Evolutionary conservation across 2,888 invertebrate genomes (phyloP).

Genomic region (Aphodius granarius): DNA sequence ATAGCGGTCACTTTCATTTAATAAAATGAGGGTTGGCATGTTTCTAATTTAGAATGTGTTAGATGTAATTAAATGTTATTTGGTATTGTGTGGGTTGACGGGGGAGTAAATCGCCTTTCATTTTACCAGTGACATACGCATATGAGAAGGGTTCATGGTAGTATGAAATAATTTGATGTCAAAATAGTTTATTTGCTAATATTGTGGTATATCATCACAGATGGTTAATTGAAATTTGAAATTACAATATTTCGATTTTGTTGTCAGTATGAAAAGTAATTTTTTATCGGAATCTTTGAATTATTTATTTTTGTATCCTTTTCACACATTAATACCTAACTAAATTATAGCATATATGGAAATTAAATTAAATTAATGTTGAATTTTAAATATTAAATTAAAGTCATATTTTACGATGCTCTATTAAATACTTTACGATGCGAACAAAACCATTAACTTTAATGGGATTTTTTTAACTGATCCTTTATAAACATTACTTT

Average conservation of each 20-base stretch:
- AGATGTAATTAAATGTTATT: neutral
- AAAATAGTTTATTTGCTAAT: neutral
- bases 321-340: neutral
- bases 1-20: neutral
- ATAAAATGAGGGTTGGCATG: neutral
- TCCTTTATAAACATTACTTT: neutral
- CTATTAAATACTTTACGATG: too few species aligned
- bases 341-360: neutral
- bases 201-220: neutral
- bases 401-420: neutral
- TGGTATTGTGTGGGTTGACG: neutral
- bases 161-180: neutral
- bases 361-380: neutral
- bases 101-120: neutral
- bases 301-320: neutral
- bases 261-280: too few species aligned
- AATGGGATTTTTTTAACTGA: neutral
- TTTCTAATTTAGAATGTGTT: neutral
- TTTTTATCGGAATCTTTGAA: neutral
- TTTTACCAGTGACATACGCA: neutral
- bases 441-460: too few species aligned
- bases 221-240: too few species aligned
- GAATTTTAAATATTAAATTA: neutral
- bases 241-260: too few species aligned
- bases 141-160: neutral